phyloP scores from a whole-genome alignment of 1,140 invertebrate species.

The Agrypnia vestita region DNA sequence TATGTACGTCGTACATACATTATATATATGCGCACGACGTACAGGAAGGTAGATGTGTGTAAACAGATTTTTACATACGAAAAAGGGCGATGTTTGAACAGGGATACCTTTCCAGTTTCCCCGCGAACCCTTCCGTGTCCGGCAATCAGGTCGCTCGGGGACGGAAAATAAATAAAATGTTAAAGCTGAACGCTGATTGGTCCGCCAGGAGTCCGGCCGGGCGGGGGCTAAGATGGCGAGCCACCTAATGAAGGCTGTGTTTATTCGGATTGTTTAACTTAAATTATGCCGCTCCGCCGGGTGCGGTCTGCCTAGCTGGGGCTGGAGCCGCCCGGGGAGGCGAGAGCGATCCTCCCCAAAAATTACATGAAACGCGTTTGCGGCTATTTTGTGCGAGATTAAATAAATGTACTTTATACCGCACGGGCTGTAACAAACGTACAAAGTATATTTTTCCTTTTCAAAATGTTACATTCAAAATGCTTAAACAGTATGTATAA shows the following conservation, averaged over 20 bases:
- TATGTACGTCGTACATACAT: too few relatives aligned
- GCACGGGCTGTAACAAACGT: too few relatives aligned
- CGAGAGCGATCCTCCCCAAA: not conserved
- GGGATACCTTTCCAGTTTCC: constrained; percentile 31
- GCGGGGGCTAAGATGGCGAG: constrained; percentile 48
- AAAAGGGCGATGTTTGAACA: constrained; percentile 28
- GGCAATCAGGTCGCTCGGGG: constrained; percentile 70
- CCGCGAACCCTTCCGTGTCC: constrained; percentile 55
- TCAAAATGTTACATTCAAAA: too few relatives aligned
- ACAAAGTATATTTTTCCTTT: too few relatives aligned
- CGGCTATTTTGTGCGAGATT: too few relatives aligned
- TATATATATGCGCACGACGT: too few relatives aligned
- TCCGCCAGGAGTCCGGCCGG: constrained; percentile 56
- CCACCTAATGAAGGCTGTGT: constrained; percentile 47
- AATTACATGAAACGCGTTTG: too few relatives aligned
- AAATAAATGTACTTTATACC: too few relatives aligned
- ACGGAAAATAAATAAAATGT: constrained; percentile 72
- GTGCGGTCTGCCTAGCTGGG: not conserved
- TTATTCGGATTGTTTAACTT: constrained; percentile 50
- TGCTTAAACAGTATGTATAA: too few relatives aligned
- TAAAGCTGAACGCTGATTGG: constrained; percentile 67
- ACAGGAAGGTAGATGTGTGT: not conserved
- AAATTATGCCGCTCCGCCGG: constrained; percentile 41
- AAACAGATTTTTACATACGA: constrained; percentile 27
- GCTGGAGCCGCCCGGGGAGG: not conserved